phyloP scores from a whole-genome alignment of 2,888 invertebrate species.

The Conistra vaccinii region DNA sequence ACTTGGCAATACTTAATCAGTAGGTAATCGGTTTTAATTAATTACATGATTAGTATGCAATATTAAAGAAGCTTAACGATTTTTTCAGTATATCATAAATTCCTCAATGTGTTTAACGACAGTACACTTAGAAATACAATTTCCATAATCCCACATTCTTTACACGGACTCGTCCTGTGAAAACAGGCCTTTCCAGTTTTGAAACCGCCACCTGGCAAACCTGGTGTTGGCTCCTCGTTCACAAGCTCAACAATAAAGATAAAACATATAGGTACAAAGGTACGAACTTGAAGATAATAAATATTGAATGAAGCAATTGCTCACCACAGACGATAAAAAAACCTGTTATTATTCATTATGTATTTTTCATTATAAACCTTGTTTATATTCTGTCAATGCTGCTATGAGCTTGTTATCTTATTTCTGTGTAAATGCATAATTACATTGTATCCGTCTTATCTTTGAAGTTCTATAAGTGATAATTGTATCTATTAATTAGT shows the following conservation, averaged over 20 bases:
- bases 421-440: slow-evolving; percentile 26
- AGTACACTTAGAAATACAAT: slow-evolving; percentile 20
- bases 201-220: slow-evolving; percentile 43
- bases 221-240: slow-evolving; percentile 18
- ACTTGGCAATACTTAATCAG: no score
- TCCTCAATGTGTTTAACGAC: neutral
- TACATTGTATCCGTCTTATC: slow-evolving; percentile 42
- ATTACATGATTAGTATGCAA: no score
- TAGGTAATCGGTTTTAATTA: no score
- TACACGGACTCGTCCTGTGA: slow-evolving; percentile 4
- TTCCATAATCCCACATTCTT: slow-evolving; percentile 23
- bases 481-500: slow-evolving; percentile 42
- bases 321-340: slow-evolving; percentile 51
- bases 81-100: neutral
- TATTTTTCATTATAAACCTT: slow-evolving; percentile 41
- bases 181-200: slow-evolving; percentile 43
- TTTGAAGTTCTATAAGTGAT: slow-evolving; percentile 32
- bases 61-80: no score
- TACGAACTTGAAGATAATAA: slow-evolving; percentile 34
- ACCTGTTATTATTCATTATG: slow-evolving; percentile 53
- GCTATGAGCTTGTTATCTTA: slow-evolving; percentile 37
- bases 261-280: slow-evolving; percentile 12
- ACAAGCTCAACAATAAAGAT: slow-evolving; percentile 26
- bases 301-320: slow-evolving; percentile 58
- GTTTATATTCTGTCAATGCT: slow-evolving; percentile 42